These are phyloP conservation scores for Acanthacorydalis orientalis DNA, from an alignment of 2,888 invertebrate genomes.

Conservation along the genomic window DNA sequence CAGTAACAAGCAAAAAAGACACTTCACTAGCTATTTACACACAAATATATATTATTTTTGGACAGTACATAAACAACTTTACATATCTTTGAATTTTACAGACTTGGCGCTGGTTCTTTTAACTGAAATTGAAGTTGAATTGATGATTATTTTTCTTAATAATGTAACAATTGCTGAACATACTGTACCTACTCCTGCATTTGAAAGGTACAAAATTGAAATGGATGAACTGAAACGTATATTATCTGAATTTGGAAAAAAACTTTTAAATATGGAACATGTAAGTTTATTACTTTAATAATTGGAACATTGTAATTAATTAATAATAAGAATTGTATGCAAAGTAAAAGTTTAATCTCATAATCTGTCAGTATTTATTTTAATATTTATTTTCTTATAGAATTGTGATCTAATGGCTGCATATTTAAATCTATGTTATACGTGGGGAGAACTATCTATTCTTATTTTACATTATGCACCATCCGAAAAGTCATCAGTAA, in stretches of 20 bases:
- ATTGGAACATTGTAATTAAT: background rate
- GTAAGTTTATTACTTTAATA: background rate
- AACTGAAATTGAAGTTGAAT: conserved; percentile 10
- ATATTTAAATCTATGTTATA: conserved; percentile 13
- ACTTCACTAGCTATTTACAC: too few species aligned
- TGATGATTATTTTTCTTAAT: conserved; percentile 15
- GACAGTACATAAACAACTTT: too few species aligned
- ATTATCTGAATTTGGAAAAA: conserved; percentile 13
- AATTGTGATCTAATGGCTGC: conserved; percentile 11
- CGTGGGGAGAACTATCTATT: conserved; percentile 16
- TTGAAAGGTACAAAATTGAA: conserved; percentile 15
- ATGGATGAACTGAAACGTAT: conserved; percentile 15
- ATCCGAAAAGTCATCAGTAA: conserved; percentile 7
- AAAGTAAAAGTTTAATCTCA: too few species aligned
- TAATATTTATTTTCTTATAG: conserved; percentile 1
- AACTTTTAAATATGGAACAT: conserved; percentile 10
- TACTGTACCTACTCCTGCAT: conserved; percentile 11
- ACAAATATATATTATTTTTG: background rate
- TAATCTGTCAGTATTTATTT: too few species aligned
- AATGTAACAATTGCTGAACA: conserved; percentile 17
- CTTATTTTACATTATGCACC: conserved; percentile 16
- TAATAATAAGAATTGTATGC: too few species aligned
- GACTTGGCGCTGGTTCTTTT: conserved; percentile 3
- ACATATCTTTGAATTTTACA: background rate
- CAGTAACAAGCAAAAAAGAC: too few species aligned